Percentiles rank a stretch among this genome's conserved stretches.
phyloP scores from a whole-genome alignment of 2,797 vertebrate genomes.

The Myotis daubentonii region DNA sequence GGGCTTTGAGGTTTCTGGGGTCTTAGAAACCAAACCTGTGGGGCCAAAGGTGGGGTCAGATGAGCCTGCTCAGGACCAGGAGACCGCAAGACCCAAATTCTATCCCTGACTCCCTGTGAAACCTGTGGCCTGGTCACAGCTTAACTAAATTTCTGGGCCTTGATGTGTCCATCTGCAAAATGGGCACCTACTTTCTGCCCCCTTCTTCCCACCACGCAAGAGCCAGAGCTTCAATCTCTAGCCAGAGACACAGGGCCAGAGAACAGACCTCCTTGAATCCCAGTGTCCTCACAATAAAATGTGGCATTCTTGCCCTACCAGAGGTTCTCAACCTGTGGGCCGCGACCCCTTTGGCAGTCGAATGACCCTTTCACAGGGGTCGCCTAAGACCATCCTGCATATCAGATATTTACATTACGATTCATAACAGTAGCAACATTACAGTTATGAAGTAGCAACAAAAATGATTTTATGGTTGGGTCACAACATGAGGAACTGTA shows the following conservation, averaged over 20 bases:
- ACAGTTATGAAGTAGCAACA: no score
- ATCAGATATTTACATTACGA: no score
- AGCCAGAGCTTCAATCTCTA: neutral
- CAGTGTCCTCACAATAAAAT: neutral
- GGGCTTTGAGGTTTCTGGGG: neutral
- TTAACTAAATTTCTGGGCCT: neutral
- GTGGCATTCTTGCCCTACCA: neutral
- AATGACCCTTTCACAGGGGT: no score
- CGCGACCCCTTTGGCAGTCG: no score
- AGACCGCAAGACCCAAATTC: neutral
- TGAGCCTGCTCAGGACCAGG: neutral
- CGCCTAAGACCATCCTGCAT: no score
- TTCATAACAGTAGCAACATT: no score
- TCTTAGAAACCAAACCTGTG: neutral
- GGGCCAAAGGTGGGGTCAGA: neutral
- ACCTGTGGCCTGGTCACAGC: neutral
- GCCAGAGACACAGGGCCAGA: neutral
- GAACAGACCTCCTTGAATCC: neutral
- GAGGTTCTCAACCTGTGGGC: no score
- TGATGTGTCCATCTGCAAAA: neutral
- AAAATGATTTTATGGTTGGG: no score
- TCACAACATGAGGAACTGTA: no score
- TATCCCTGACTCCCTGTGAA: neutral
- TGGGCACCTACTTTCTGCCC: neutral
- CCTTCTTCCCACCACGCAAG: neutral